Evolutionary conservation across 1,140 invertebrate species (phyloP).

Genomic region (Antheraea pernyi): DNA sequence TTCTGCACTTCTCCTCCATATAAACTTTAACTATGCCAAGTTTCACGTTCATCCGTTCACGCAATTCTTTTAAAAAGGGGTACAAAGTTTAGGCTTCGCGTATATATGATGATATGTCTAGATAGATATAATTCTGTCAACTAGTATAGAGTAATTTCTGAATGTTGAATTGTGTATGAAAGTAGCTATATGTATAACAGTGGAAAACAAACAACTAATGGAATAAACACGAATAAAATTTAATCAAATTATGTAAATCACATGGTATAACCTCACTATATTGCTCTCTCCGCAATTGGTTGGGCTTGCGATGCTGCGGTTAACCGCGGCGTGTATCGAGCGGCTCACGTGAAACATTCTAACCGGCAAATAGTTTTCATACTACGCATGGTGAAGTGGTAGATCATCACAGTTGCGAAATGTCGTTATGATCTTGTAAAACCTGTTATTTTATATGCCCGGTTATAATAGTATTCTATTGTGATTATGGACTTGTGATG

Average conservation of each 20-base stretch:
- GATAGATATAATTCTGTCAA: too few species aligned
- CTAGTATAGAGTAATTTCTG: too few species aligned
- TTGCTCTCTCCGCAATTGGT: background rate
- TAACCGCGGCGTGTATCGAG: slow-evolving; percentile 13
- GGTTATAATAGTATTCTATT: too few species aligned
- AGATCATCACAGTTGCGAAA: background rate
- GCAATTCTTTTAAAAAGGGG: too few species aligned
- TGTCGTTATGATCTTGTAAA: background rate
- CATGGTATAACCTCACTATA: background rate
- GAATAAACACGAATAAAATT: background rate
- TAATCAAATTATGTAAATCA: background rate
- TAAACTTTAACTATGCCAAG: too few species aligned
- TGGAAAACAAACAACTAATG: background rate
- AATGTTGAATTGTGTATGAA: too few species aligned
- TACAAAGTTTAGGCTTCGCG: too few species aligned
- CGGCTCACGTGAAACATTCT: background rate
- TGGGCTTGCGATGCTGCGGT: slow-evolving; percentile 19
- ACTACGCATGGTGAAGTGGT: background rate
- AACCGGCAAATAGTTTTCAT: background rate
- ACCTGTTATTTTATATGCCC: background rate
- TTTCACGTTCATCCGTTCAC: too few species aligned
- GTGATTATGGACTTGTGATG: too few species aligned
- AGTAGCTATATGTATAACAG: background rate
- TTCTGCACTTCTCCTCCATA: too few species aligned
- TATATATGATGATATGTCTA: too few species aligned